phyloP scores from a whole-genome alignment of 2,888 invertebrate species.

The Sesia apiformis region DNA sequence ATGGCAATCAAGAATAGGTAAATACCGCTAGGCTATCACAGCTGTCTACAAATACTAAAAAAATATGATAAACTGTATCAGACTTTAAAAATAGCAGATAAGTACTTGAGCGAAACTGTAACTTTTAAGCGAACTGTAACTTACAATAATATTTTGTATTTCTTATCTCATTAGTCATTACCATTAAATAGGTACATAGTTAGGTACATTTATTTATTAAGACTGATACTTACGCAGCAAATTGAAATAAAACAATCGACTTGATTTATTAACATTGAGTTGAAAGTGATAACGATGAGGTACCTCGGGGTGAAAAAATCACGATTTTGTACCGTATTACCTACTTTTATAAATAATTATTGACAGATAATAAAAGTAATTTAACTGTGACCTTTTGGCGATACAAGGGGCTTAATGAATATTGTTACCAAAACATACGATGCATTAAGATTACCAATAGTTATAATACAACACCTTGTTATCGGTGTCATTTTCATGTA shows the following conservation, averaged over 20 bases:
- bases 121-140: no score
- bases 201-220: background rate
- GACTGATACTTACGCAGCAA: background rate
- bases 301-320: slow-evolving; percentile 2
- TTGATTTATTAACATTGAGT: background rate
- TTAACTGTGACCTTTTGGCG: slow-evolving; percentile 39
- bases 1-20: no score
- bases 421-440: slow-evolving; percentile 36
- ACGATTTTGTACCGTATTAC: slow-evolving; percentile 25
- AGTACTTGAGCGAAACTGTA: no score
- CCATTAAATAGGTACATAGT: no score
- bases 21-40: no score
- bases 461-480: slow-evolving; percentile 8
- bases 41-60: no score
- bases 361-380: slow-evolving; percentile 37
- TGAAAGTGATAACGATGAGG: background rate
- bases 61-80: no score
- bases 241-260: background rate
- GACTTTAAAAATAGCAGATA: no score
- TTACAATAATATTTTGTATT: no score
- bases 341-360: slow-evolving; percentile 31
- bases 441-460: slow-evolving; percentile 20
- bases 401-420: slow-evolving; percentile 55
- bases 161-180: no score
- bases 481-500: slow-evolving; percentile 5